A percentile compares a stretch with the other conserved stretches of the same genome.
Conservation (phyloP, 2,797 vertebrate species). For the Stomatorhinus walkeri region DNA sequence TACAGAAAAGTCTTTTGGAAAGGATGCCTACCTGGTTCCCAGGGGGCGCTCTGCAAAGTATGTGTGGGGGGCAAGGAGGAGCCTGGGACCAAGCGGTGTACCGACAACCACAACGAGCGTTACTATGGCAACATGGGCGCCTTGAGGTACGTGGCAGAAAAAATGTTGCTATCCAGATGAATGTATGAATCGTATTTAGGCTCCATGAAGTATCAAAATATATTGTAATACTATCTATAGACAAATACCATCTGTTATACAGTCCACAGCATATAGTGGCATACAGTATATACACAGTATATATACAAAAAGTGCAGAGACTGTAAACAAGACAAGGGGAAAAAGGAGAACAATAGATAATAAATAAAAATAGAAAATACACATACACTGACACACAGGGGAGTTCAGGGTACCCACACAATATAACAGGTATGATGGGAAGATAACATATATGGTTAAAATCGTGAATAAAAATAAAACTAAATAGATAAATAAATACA, state of each 20-base stretch:
- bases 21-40: slow-evolving; percentile 78
- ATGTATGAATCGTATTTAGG: not conserved
- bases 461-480: not conserved
- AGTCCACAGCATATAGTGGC: not conserved
- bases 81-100: slow-evolving; percentile 70
- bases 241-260: not conserved
- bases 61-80: slow-evolving; percentile 73
- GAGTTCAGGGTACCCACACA: not conserved
- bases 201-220: not conserved
- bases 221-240: not conserved
- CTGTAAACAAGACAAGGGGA: not conserved
- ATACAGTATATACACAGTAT: not conserved
- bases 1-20: slow-evolving; percentile 81
- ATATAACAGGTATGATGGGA: not conserved
- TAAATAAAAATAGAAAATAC: not conserved
- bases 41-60: slow-evolving; percentile 77
- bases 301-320: not conserved
- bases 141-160: slow-evolving; percentile 59
- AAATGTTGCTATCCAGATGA: not conserved
- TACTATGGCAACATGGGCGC: slow-evolving; percentile 86
- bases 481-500: not conserved
- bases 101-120: slow-evolving; percentile 76
- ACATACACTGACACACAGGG: not conserved
- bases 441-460: not conserved
- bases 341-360: not conserved